These are phyloP conservation scores for Onychomys leucogaster DNA, from an alignment of 2,797 vertebrate species.

Conservation along the genomic window DNA sequence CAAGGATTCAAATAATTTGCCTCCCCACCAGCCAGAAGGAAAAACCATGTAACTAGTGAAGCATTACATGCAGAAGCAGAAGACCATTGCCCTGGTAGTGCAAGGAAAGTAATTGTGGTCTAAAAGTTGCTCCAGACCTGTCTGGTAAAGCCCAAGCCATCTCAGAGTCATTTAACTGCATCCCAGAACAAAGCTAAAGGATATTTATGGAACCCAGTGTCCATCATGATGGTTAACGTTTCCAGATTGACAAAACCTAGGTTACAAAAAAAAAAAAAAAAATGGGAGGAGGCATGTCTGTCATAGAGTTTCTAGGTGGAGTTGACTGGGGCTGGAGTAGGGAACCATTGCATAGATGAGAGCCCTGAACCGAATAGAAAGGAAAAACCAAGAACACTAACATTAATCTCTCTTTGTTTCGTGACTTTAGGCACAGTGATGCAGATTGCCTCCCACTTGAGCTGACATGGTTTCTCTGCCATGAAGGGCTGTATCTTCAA, in stretches of 20 bases:
- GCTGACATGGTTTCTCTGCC: not conserved
- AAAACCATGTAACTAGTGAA: not conserved
- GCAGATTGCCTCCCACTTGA: not conserved
- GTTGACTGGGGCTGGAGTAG: not conserved
- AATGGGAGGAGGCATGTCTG: not conserved
- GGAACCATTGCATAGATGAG: not conserved
- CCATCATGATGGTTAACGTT: not conserved
- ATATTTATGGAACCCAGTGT: not conserved
- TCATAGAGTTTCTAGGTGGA: not conserved
- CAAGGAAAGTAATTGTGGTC: not conserved
- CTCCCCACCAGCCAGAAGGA: not conserved
- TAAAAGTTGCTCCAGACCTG: not conserved
- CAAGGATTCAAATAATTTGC: not conserved
- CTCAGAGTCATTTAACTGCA: not conserved
- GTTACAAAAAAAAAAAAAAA: not conserved
- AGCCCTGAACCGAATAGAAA: not conserved
- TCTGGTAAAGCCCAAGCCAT: not conserved
- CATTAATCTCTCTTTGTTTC: not conserved
- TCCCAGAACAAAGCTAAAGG: not conserved
- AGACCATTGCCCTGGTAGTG: not conserved
- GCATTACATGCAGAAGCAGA: not conserved
- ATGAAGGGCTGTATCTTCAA: not conserved
- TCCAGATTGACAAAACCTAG: not conserved
- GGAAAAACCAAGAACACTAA: not conserved
- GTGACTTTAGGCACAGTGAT: not conserved